phyloP scores from a whole-genome alignment of 2,888 invertebrate species.

The Cataglyphis albicans region DNA sequence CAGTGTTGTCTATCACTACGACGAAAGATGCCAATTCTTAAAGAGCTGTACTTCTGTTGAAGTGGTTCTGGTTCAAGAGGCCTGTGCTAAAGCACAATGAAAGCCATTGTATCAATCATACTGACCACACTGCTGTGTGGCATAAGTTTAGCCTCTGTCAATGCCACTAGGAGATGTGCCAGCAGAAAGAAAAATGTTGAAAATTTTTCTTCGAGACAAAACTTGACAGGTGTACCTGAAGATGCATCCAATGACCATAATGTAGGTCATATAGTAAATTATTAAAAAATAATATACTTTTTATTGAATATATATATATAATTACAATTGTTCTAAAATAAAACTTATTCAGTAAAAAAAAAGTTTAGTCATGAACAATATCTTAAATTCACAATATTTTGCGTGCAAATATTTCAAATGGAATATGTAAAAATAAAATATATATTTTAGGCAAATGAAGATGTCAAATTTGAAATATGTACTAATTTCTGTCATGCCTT shows the following conservation, averaged over 20 bases:
- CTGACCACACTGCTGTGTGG: slow-evolving; percentile 77
- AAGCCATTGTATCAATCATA: slow-evolving; percentile 79
- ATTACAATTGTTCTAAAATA: background rate
- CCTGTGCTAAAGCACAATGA: slow-evolving; percentile 79
- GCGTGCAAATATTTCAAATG: background rate
- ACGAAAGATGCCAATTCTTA: slow-evolving; percentile 78
- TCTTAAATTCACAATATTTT: background rate
- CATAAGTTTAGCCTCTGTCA: slow-evolving; percentile 75
- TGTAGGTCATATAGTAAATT: slow-evolving; percentile 73
- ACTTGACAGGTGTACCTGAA: slow-evolving; percentile 73
- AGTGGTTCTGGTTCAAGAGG: slow-evolving; percentile 79
- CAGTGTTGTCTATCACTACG: slow-evolving; percentile 67
- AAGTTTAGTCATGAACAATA: background rate
- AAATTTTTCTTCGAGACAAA: slow-evolving; percentile 75
- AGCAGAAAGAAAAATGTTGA: slow-evolving; percentile 78
- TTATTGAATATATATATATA: too few species aligned
- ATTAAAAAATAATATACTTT: background rate
- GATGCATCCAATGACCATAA: slow-evolving; percentile 74
- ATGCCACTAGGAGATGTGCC: slow-evolving; percentile 80
- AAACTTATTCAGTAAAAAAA: background rate
- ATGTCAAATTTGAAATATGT: slow-evolving; percentile 78
- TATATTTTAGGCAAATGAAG: slow-evolving; percentile 75
- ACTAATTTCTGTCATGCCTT: slow-evolving; percentile 91
- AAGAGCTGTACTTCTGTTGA: slow-evolving; percentile 76
- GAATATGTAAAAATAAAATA: slow-evolving; percentile 16